Percentiles rank a stretch among this genome's conserved stretches.
phyloP scores from a whole-genome alignment of 2,888 invertebrate genomes.

The Nemoura dubitans region DNA sequence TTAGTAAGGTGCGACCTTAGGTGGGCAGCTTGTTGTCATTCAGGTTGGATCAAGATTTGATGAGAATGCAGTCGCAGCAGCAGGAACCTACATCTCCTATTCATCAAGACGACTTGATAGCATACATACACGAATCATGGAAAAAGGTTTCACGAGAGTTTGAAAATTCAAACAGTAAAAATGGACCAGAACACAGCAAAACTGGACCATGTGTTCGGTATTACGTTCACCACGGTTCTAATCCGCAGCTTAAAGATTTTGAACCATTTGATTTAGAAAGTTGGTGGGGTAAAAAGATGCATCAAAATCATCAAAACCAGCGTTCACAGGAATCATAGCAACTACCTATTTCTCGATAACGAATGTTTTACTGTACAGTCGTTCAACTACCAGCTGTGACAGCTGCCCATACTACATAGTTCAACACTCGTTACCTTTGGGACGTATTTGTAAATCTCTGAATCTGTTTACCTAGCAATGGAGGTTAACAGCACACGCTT shows the following conservation, averaged over 20 bases:
- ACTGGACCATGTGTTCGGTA: slow-evolving; percentile 47
- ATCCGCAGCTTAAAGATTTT: slow-evolving; percentile 51
- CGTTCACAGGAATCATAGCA: slow-evolving; percentile 47
- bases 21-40: not conserved
- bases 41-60: not conserved
- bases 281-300: slow-evolving; percentile 50
- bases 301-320: slow-evolving; percentile 43
- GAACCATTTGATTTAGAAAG: slow-evolving; percentile 51
- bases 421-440: not conserved
- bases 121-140: slow-evolving; percentile 50
- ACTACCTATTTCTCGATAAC: not conserved
- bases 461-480: not conserved
- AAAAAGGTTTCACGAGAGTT: slow-evolving; percentile 49
- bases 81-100: slow-evolving; percentile 43
- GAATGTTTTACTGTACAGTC: not conserved
- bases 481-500: not conserved
- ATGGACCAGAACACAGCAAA: slow-evolving; percentile 48
- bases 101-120: slow-evolving; percentile 49
- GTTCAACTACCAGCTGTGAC: not conserved
- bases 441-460: not conserved
- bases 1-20: not conserved
- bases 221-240: slow-evolving; percentile 48
- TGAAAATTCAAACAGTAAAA: slow-evolving; percentile 47
- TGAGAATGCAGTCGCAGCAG: slow-evolving; percentile 46
- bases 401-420: not conserved